Evolutionary conservation across 2,888 invertebrate species (phyloP), one percentile per base, ranked within the genome.

Genomic region (Diplolepis rosae): DNA sequence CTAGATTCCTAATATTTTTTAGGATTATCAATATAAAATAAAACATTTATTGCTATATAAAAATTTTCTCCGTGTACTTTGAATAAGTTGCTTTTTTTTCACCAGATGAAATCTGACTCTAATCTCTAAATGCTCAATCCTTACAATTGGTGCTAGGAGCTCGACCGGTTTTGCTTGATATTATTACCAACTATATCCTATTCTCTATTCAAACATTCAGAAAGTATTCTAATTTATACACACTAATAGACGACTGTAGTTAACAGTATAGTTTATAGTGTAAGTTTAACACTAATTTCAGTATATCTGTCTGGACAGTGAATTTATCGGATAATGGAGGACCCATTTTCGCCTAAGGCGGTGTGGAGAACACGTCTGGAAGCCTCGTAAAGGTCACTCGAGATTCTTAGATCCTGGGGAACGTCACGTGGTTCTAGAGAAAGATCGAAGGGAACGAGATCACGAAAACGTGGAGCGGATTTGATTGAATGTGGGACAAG

Each of bases 351-450:
- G 72, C 73, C 73, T 69, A 69, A 72, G 72, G 75, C 75, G 70
- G 72, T 75, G 69, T 72, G 70, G 70, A 70, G 70, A 76, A 76
- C 76, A 68, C 70, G 67, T 54, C 68, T 70, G 66, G 56, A 51
- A 51, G 56, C 56, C 66, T 68, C 52, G 52, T 72, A 71, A 73
- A 73, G 75, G 75, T 75, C 73, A 73, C 32, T 54, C 67, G 65
- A 68, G 69, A 68, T 24, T 61, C 61, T 61, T 39, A 39, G 39
- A 61, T 61, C 61, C 35, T 61, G 39, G 24, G 35, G 24, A 22
- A 61, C 24, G 24, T 61, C 54, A 61, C 61, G 22, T 61, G 24
- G 22, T 22, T 61, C 56, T 18, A 35, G 32, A n/a, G 9, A 61
- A 61, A 61, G 61, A 61, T 61, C 61, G 24, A 39, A n/a, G 35